These are phyloP conservation scores for Heliconius hermathena DNA, from an alignment of 1,140 invertebrate genomes.

Conservation along the genomic window DNA sequence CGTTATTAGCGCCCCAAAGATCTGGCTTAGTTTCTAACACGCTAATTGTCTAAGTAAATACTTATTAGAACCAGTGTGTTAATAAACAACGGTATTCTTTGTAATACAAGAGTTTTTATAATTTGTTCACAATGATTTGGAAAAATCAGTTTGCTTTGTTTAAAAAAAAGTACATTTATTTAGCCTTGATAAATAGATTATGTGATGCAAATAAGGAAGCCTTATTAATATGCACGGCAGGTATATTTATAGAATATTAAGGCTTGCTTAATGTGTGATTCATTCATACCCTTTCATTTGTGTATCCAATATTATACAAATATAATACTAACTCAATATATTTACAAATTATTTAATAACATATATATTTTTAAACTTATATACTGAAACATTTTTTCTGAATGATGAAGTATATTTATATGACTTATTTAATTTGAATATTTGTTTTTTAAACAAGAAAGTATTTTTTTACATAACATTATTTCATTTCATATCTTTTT, in stretches of 20 bases:
- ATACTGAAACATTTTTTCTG: too few relatives aligned
- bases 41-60: conserved; percentile 44
- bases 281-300: conserved; percentile 6
- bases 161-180: not conserved
- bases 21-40: conserved; percentile 37
- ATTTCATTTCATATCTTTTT: not conserved
- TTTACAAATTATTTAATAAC: not conserved
- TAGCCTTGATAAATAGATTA: conserved; percentile 22
- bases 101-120: not conserved
- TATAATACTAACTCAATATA: not conserved
- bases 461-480: not conserved
- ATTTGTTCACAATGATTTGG: not conserved
- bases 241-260: conserved; percentile 25
- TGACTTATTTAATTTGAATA: too few relatives aligned
- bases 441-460: too few relatives aligned
- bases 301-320: not conserved
- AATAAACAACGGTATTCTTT: conserved; percentile 23
- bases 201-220: conserved; percentile 30
- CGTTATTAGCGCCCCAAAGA: conserved; percentile 51
- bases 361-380: too few relatives aligned
- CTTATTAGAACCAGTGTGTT: conserved; percentile 29
- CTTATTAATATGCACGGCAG: conserved; percentile 7
- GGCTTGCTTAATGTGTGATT: conserved; percentile 1
- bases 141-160: not conserved
- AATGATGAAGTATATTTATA: too few relatives aligned